A percentile compares a stretch with the other conserved stretches of the same genome.
phyloP scores from a whole-genome alignment of 1,140 invertebrate species.

The Prorops nasuta region DNA sequence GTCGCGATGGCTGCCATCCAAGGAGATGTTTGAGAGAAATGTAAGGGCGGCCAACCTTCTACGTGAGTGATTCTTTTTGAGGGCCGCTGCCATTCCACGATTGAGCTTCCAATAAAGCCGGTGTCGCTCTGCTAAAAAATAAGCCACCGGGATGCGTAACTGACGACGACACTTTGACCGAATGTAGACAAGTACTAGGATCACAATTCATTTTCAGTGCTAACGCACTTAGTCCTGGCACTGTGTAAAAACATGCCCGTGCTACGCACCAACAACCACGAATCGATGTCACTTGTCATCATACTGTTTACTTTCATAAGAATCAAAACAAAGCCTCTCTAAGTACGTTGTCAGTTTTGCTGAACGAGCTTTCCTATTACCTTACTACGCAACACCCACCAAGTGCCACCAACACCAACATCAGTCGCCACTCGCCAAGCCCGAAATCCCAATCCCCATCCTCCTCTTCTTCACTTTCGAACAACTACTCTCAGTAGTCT shows the following conservation, averaged over 20 bases:
- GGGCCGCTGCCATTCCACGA: conserved; percentile 58
- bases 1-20: conserved; percentile 87
- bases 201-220: conserved; percentile 32
- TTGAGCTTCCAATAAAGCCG: conserved; percentile 4
- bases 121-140: conserved; percentile 13
- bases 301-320: conserved; percentile 20
- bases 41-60: conserved; percentile 82
- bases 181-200: conserved; percentile 27
- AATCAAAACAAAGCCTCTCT: conserved; percentile 16
- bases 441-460: too few relatives aligned
- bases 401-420: too few relatives aligned
- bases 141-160: conserved; percentile 14
- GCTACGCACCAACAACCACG: conserved; percentile 11
- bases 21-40: conserved; percentile 91
- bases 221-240: conserved; percentile 31
- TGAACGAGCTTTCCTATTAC: conserved; percentile 11
- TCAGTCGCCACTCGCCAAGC: too few relatives aligned
- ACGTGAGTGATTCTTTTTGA: conserved; percentile 63
- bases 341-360: not conserved
- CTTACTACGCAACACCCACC: conserved; percentile 28
- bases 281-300: conserved; percentile 23
- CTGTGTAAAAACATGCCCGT: conserved; percentile 4
- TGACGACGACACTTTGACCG: conserved; percentile 18
- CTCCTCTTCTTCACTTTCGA: not conserved
- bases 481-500: not conserved